phyloP scores from a whole-genome alignment of 2,113 vertebrate genomes.

The Larimichthys crocea region DNA sequence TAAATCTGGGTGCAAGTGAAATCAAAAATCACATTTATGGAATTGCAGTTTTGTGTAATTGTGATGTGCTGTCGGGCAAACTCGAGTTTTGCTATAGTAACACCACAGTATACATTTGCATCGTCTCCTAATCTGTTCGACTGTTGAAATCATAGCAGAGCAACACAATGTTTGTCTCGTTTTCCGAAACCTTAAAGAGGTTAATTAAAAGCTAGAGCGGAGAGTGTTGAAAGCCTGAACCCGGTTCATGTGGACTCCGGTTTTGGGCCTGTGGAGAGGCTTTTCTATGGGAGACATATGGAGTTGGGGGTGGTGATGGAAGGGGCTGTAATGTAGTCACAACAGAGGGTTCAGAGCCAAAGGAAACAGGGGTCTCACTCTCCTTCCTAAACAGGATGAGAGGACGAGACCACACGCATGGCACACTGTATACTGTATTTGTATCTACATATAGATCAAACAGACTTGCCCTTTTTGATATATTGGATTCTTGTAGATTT shows the following conservation, averaged over 20 bases:
- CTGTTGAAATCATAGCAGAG: neutral
- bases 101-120: neutral
- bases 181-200: neutral
- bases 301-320: slow-evolving; percentile 46
- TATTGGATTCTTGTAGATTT: slow-evolving; percentile 47
- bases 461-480: neutral
- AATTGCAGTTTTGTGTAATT: too few species aligned
- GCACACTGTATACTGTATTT: slow-evolving; percentile 51
- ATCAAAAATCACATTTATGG: neutral
- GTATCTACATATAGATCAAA: slow-evolving; percentile 58
- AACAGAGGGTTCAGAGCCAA: slow-evolving; percentile 91
- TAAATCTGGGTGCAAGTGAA: neutral
- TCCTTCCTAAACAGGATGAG: slow-evolving; percentile 90
- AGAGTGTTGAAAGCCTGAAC: neutral
- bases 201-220: slow-evolving; percentile 17
- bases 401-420: slow-evolving; percentile 73
- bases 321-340: slow-evolving; percentile 89
- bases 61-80: too few species aligned
- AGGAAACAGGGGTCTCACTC: slow-evolving; percentile 89
- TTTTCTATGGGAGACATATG: slow-evolving; percentile 57
- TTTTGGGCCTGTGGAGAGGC: slow-evolving; percentile 2
- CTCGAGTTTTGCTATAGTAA: neutral
- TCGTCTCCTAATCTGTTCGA: neutral
- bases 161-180: neutral
- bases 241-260: neutral